These are phyloP conservation scores for Cinara cedri DNA, from an alignment of 2,888 invertebrate species.

Conservation along the genomic window DNA sequence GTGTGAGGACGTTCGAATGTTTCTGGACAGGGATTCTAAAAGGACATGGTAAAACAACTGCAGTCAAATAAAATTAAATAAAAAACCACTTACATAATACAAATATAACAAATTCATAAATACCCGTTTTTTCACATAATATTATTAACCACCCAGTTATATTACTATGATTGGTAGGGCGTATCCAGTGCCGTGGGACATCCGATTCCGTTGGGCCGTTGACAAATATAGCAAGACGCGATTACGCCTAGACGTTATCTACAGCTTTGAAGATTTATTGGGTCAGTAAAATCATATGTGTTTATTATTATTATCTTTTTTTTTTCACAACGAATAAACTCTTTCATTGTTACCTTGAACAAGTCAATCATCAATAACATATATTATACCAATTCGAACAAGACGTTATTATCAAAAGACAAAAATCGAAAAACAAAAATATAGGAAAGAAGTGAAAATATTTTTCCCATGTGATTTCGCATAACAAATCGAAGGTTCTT, in stretches of 20 bases:
- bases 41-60: conserved; percentile 55
- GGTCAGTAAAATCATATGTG: conserved; percentile 61
- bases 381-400: neutral
- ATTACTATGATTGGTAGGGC: conserved; percentile 58
- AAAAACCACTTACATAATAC: neutral
- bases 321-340: conserved; percentile 14
- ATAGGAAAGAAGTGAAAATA: too few species aligned
- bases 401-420: conserved; percentile 7
- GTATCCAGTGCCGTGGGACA: conserved; percentile 60
- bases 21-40: conserved; percentile 43
- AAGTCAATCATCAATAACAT: neutral
- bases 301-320: neutral
- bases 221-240: conserved; percentile 62
- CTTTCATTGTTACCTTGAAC: conserved; percentile 9
- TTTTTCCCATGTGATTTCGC: too few species aligned
- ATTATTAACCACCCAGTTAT: neutral
- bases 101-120: neutral
- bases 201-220: conserved; percentile 61
- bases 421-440: too few species aligned
- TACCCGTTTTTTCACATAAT: conserved; percentile 12
- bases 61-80: neutral
- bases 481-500: too few species aligned
- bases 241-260: conserved; percentile 69
- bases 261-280: conserved; percentile 71
- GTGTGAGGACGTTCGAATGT: conserved; percentile 64